Evolutionary conservation across 2,113 vertebrate species (phyloP).

Genomic region (Chrysochloris asiatica): DNA sequence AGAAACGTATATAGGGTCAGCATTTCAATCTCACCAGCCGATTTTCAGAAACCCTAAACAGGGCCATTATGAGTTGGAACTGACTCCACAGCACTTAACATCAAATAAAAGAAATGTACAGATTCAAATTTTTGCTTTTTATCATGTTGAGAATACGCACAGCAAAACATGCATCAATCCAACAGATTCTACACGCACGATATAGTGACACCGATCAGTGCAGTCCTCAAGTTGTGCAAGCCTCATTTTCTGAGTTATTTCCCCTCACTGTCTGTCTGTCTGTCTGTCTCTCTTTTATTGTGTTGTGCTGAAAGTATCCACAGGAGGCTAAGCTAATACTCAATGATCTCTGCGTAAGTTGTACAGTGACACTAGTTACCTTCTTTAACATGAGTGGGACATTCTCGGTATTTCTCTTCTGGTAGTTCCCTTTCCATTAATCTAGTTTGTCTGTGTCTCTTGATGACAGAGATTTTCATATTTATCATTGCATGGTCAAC

Average conservation of each 20-base stretch:
- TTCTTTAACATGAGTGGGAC: not conserved
- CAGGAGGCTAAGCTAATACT: not conserved
- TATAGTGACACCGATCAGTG: not conserved
- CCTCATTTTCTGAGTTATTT: not conserved
- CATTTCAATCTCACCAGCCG: not conserved
- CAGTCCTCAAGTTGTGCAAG: not conserved
- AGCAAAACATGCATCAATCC: not conserved
- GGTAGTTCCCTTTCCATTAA: not conserved
- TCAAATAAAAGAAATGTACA: too few relatives aligned
- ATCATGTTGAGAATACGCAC: not conserved
- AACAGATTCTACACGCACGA: not conserved
- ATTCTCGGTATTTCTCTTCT: not conserved
- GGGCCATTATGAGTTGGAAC: too few relatives aligned
- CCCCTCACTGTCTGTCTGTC: not conserved
- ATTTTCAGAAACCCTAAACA: too few relatives aligned
- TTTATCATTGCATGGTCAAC: not conserved
- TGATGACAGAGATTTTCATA: not conserved
- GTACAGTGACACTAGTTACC: not conserved
- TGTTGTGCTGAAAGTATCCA: not conserved
- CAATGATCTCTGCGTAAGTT: not conserved
- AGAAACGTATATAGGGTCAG: not conserved
- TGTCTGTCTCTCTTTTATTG: not conserved
- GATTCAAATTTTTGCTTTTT: not conserved
- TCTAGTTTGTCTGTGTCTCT: not conserved
- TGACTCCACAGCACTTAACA: too few relatives aligned